These are phyloP conservation scores for Muscicapa comitata DNA, from an alignment of 2,797 vertebrate species.

Conservation along the genomic window DNA sequence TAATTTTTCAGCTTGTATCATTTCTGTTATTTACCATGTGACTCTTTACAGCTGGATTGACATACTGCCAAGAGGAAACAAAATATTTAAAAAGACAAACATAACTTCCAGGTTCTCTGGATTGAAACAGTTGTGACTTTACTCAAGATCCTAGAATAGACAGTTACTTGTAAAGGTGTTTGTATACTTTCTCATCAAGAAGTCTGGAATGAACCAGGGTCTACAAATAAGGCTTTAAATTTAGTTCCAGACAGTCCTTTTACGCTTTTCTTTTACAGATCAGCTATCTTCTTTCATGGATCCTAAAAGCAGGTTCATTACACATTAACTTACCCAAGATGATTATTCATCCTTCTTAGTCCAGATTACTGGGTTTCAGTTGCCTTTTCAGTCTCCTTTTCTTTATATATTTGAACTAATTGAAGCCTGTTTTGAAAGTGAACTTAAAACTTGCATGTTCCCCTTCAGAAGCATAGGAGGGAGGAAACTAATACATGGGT, in stretches of 20 bases:
- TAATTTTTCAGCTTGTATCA: not conserved
- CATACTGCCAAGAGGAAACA: not conserved
- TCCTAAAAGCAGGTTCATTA: not conserved
- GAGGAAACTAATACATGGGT: not conserved
- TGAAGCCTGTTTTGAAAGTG: not conserved
- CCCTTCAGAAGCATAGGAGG: not conserved
- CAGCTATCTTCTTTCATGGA: not conserved
- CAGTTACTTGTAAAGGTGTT: not conserved
- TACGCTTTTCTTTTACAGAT: not conserved
- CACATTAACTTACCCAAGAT: not conserved
- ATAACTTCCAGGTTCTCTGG: not conserved
- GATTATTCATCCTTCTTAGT: not conserved
- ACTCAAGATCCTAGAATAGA: not conserved
- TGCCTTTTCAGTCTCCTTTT: not conserved
- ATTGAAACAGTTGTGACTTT: not conserved
- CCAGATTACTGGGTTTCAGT: not conserved
- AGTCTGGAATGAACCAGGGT: not conserved
- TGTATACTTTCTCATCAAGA: not conserved
- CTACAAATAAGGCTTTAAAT: not conserved
- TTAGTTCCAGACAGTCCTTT: not conserved
- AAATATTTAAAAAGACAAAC: not conserved
- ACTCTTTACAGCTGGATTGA: not conserved
- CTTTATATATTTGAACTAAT: not conserved
- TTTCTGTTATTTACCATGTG: not conserved
- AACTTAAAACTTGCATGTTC: not conserved